Base-by-base conservation (phyloP, 2,797 vertebrate species). In the Todus mexicanus region DNA sequence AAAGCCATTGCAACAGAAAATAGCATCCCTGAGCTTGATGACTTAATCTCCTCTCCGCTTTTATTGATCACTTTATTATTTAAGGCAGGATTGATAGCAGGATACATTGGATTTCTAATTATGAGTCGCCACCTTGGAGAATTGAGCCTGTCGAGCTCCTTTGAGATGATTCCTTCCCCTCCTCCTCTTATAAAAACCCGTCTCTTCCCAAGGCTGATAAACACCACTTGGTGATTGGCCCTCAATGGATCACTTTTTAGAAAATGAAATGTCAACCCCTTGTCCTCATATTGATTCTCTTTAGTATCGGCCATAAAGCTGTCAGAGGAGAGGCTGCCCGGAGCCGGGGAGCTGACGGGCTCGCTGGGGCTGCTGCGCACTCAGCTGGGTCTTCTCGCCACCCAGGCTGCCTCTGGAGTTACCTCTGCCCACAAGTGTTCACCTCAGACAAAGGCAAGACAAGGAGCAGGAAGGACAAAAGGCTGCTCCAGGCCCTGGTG, bases 261-360 rank as follows among this genome's bases (percentile, higher is more conserved):
- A 98, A 98, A 98, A 98, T 98, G 98, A 98, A 98, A 98, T 96
- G 97, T 98, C 97, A 98, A 87, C 97, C 97, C 96, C 85, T 95
- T 97, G 97, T 96, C 97, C 98, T 97, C n/a, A 19, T 96, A 98
- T 98, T 97, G 98, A 98, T 98, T 98, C 94, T 97, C 96, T 96
- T 98, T 97, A 98, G 96, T 97, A 96, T 96, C 4, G 5, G 96
- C 97, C 94, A 87, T 98, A 98, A 98, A 98, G 96, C 97, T 98
- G 98, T 98, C 97, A 97, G 8, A 88, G 91, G 74, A 97, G 94
- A 95, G 90, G 96, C 96, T 83, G 95, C 94, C 95, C 93, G 97
- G 95, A 98, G 96, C 96, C 97, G 96, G 97, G 97, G 97, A 89
- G 89, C 88, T 97, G 96, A 92, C 96, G 95, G 96, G 80, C 88